These are phyloP conservation scores for Tricholaema leucomelas DNA, from an alignment of 2,113 vertebrate genomes.

Conservation along the genomic window DNA sequence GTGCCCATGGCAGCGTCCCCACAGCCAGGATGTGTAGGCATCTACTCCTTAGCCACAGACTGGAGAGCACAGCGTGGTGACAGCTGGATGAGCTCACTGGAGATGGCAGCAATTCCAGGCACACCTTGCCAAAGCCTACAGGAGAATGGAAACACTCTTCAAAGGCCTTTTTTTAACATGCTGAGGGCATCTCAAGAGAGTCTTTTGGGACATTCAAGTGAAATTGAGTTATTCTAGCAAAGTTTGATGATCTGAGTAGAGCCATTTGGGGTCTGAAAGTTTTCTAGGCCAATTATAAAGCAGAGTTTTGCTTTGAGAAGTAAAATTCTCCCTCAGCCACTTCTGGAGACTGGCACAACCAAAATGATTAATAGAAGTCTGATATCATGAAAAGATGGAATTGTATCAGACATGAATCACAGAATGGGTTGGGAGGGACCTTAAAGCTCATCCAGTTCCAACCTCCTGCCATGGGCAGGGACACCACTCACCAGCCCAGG, in stretches of 20 bases:
- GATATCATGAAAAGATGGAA: background rate
- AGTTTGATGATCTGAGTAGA: background rate
- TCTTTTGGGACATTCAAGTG: background rate
- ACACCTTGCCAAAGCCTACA: background rate
- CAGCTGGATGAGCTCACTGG: background rate
- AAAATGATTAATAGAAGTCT: background rate
- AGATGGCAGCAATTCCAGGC: background rate
- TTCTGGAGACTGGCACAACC: background rate
- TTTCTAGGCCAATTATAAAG: background rate
- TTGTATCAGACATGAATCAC: background rate
- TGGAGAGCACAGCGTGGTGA: background rate
- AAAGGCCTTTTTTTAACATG: background rate
- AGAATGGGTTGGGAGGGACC: too few relatives aligned
- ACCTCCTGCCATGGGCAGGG: too few relatives aligned
- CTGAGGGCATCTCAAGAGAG: background rate
- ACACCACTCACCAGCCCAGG: too few relatives aligned
- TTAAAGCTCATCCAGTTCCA: too few relatives aligned
- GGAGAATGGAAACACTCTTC: background rate
- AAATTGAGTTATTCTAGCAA: background rate
- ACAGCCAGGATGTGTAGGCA: background rate
- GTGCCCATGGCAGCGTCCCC: background rate
- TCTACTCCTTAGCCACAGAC: background rate
- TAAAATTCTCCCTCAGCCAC: background rate
- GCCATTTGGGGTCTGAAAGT: background rate
- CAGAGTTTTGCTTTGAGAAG: background rate